A percentile compares a stretch with the other conserved stretches of the same genome.
phyloP scores from a whole-genome alignment of 2,888 invertebrate species.

The Chromoteleia sp. region DNA sequence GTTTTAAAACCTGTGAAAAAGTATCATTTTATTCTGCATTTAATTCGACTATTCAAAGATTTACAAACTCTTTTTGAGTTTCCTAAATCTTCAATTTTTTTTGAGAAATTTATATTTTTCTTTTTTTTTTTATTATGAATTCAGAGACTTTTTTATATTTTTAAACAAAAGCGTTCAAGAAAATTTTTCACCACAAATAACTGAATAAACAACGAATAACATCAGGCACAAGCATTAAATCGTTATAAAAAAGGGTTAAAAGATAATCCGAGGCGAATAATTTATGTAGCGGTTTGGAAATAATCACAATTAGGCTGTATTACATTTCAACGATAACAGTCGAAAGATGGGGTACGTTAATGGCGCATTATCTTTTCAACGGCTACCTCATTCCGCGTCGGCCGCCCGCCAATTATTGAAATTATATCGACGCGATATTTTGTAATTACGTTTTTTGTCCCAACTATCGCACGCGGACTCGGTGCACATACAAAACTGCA shows the following conservation, averaged over 20 bases:
- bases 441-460: constrained; percentile 64
- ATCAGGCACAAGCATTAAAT: neutral
- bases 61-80: too few relatives aligned
- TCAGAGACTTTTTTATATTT: too few relatives aligned
- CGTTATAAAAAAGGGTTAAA: constrained; percentile 18
- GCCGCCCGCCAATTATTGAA: constrained; percentile 69
- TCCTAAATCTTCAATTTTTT: too few relatives aligned
- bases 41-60: too few relatives aligned
- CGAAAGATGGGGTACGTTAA: constrained; percentile 66
- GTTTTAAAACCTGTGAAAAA: too few relatives aligned
- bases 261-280: constrained; percentile 39
- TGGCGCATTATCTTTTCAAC: constrained; percentile 70
- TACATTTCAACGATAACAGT: constrained; percentile 61
- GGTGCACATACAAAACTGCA: constrained; percentile 39
- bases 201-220: neutral
- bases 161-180: too few relatives aligned
- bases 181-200: too few relatives aligned
- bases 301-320: constrained; percentile 66
- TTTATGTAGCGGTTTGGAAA: constrained; percentile 57
- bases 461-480: constrained; percentile 50
- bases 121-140: too few relatives aligned
- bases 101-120: too few relatives aligned
- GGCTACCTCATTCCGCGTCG: constrained; percentile 63
- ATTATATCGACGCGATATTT: constrained; percentile 64
- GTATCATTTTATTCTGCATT: too few relatives aligned